Percentiles rank a stretch among this genome's conserved stretches.
Conservation (phyloP, 2,888 invertebrate species). For the Ochlodes sylvanus region DNA sequence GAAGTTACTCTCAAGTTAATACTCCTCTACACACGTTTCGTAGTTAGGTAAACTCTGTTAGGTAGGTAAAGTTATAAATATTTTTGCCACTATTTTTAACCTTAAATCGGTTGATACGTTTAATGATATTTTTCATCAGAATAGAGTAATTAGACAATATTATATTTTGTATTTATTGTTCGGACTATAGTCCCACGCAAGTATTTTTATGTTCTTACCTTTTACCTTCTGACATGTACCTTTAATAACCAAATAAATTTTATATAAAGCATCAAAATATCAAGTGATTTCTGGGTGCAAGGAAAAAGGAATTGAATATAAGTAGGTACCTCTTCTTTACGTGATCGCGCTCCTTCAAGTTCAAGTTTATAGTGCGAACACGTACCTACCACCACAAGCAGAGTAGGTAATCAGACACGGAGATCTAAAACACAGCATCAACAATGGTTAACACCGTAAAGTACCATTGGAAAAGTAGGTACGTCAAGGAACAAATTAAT, state of each 20-base stretch:
- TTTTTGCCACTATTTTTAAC: slow-evolving; percentile 30
- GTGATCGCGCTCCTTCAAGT: too few relatives aligned
- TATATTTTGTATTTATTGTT: neutral
- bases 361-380: too few relatives aligned
- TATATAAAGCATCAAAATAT: neutral
- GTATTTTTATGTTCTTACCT: neutral
- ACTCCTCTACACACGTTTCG: neutral
- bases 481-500: too few relatives aligned
- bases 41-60: neutral
- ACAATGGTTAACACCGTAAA: too few relatives aligned
- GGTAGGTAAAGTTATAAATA: neutral
- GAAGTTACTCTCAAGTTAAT: neutral
- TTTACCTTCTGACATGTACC: neutral
- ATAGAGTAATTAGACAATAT: slow-evolving; percentile 1
- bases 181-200: neutral
- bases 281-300: neutral
- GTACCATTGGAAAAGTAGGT: too few relatives aligned
- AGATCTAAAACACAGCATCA: too few relatives aligned
- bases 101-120: neutral
- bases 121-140: slow-evolving; percentile 4
- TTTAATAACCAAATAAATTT: neutral
- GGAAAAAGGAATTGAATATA: neutral
- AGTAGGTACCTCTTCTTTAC: too few relatives aligned
- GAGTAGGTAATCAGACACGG: too few relatives aligned
- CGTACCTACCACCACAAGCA: too few relatives aligned